phyloP scores from a whole-genome alignment of 2,797 vertebrate genomes.

The Xenentodon cancila region DNA sequence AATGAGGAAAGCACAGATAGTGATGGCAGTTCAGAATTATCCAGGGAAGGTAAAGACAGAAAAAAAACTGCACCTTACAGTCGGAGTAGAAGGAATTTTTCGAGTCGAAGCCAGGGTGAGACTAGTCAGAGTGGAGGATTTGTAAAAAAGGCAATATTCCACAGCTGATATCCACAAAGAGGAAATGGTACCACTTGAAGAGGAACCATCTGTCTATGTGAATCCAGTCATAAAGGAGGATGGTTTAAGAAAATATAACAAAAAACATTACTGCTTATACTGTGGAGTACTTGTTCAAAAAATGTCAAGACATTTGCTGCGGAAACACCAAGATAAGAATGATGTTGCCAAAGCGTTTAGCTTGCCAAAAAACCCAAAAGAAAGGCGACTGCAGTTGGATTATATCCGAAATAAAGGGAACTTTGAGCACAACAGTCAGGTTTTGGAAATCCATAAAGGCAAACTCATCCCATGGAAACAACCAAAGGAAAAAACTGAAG shows the following conservation, averaged over 20 bases:
- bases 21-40: conserved; percentile 12
- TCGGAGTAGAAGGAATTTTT: background rate
- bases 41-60: background rate
- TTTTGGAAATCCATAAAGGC: background rate
- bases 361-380: too few relatives aligned
- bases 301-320: conserved; percentile 38
- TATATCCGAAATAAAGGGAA: too few relatives aligned
- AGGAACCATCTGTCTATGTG: conserved; percentile 14
- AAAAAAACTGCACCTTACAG: background rate
- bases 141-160: background rate
- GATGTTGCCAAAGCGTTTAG: conserved; percentile 16
- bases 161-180: background rate
- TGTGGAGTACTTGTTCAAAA: conserved; percentile 43
- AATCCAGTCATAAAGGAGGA: conserved; percentile 16
- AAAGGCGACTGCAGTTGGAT: too few relatives aligned
- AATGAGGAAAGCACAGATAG: conserved; percentile 25
- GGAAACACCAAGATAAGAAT: conserved; percentile 5
- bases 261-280: conserved; percentile 55
- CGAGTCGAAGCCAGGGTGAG: background rate
- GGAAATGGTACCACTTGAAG: background rate
- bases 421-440: background rate
- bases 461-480: too few relatives aligned
- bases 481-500: too few relatives aligned
- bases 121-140: background rate
- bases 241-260: conserved; percentile 41